Conservation (phyloP, 1,140 invertebrate species). For the Solen grandis region DNA sequence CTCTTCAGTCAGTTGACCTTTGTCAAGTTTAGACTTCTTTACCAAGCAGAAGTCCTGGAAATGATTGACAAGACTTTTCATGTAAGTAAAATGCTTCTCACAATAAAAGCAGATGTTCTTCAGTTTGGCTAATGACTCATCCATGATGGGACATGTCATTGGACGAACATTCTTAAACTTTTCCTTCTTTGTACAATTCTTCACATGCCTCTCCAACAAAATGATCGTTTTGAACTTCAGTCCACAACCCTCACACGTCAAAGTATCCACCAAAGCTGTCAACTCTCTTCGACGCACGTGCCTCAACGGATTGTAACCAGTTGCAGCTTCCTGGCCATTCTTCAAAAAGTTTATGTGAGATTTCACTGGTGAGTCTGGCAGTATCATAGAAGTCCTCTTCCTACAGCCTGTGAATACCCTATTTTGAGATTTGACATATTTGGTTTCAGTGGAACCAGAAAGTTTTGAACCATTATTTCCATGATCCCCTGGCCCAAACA, state of each 20-base stretch:
- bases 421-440: conserved; percentile 1
- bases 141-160: conserved; percentile 40
- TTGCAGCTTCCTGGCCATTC: conserved; percentile 30
- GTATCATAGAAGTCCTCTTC: conserved; percentile 44
- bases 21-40: conserved; percentile 55
- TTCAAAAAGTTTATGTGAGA: background rate
- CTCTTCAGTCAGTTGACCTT: conserved; percentile 55
- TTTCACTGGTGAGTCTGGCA: conserved; percentile 48
- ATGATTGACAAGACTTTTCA: conserved; percentile 69
- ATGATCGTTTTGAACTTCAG: conserved; percentile 71
- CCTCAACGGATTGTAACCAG: conserved; percentile 71
- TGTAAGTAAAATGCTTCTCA: conserved; percentile 70
- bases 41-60: conserved; percentile 67
- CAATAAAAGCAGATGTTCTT: conserved; percentile 70
- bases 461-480: background rate
- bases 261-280: conserved; percentile 67
- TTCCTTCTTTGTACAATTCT: conserved; percentile 70
- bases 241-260: conserved; percentile 73
- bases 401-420: conserved; percentile 48
- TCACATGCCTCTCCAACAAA: conserved; percentile 72
- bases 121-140: conserved; percentile 37
- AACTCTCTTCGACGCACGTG: conserved; percentile 71
- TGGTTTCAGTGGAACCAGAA: background rate
- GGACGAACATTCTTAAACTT: conserved; percentile 68
- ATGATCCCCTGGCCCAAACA: conserved; percentile 29